These are phyloP conservation scores for Orthosia gracilis DNA, from an alignment of 2,888 invertebrate species.

Conservation along the genomic window DNA sequence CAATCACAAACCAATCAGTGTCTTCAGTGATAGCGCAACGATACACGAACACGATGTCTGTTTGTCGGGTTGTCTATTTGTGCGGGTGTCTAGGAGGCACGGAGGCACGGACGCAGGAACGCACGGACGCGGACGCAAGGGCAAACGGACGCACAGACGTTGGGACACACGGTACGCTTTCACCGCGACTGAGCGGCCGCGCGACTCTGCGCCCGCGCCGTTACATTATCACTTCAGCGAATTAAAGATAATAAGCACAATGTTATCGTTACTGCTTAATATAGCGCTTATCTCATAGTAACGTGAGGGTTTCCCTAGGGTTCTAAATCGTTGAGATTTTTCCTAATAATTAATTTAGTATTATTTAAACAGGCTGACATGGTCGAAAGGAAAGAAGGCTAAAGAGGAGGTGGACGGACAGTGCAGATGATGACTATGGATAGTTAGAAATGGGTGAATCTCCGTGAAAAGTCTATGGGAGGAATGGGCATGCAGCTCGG, in stretches of 20 bases:
- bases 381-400: background rate
- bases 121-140: background rate
- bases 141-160: background rate
- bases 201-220: slow-evolving; percentile 20
- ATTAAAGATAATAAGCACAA: slow-evolving; percentile 41
- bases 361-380: too few relatives aligned
- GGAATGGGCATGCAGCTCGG: background rate
- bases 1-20: background rate
- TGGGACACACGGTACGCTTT: slow-evolving; percentile 33
- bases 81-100: background rate
- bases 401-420: background rate
- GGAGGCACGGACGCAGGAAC: background rate
- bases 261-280: slow-evolving; percentile 36
- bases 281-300: slow-evolving; percentile 25
- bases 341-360: background rate
- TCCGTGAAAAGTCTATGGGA: too few relatives aligned
- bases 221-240: slow-evolving; percentile 45
- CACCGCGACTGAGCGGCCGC: slow-evolving; percentile 30
- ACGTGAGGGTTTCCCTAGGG: background rate
- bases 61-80: background rate
- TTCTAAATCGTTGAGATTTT: background rate
- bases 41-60: background rate
- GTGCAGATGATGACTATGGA: background rate
- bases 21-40: background rate
- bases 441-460: too few relatives aligned